Percentiles rank a stretch among this genome's conserved stretches.
Conservation (phyloP, 2,888 invertebrate species). For the Aphodius sticticus region DNA sequence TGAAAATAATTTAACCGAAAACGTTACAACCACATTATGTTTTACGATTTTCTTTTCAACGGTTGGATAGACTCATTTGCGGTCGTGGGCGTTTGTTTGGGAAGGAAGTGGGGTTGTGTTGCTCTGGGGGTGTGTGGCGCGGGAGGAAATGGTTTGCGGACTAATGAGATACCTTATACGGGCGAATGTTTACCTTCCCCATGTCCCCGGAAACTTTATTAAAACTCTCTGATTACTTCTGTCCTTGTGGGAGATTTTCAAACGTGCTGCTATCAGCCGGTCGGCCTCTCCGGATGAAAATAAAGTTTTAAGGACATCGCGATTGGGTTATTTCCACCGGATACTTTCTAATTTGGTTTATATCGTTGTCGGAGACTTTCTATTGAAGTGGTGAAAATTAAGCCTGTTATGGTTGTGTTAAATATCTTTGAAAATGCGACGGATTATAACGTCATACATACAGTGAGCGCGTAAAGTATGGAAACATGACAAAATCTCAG, state of each 20-base stretch:
- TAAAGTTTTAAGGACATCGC: neutral
- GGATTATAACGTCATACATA: no score
- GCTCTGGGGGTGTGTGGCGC: neutral
- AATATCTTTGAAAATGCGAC: no score
- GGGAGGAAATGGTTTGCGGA: neutral
- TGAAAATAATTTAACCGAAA: neutral
- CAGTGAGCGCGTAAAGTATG: no score
- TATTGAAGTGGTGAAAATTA: no score
- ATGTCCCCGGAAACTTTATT: neutral
- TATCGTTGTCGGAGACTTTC: neutral
- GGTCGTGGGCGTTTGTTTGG: neutral
- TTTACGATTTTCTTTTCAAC: neutral
- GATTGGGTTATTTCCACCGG: neutral
- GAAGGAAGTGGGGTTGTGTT: neutral
- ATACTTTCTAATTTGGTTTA: neutral
- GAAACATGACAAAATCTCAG: no score
- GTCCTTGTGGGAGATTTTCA: neutral
- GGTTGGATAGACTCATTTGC: neutral
- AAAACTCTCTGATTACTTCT: neutral
- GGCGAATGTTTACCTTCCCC: neutral
- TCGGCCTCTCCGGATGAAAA: neutral
- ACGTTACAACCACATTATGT: neutral
- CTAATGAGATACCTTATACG: constrained; percentile 4
- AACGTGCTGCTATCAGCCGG: neutral
- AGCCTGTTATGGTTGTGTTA: no score